Evolutionary conservation across 2,888 invertebrate species (phyloP).

Genomic region (Apamea anceps): DNA sequence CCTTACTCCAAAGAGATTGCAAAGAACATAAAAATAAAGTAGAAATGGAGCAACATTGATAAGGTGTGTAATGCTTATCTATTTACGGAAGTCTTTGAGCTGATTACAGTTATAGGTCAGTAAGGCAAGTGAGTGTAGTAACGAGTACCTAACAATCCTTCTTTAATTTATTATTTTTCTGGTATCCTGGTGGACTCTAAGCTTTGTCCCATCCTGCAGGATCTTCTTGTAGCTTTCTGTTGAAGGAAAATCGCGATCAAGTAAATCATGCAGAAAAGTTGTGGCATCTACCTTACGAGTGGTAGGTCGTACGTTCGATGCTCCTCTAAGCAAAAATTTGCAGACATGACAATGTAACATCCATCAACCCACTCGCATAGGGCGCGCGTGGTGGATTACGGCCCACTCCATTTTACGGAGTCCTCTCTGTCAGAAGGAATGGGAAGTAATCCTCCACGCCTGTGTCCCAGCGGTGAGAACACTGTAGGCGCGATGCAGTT

Average conservation of each 20-base stretch:
- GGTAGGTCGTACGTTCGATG: neutral
- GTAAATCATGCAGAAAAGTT: neutral
- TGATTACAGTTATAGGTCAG: slow-evolving; percentile 52
- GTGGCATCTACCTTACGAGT: neutral
- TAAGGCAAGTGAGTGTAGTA: slow-evolving; percentile 16
- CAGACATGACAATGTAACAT: neutral
- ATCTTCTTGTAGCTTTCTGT: neutral
- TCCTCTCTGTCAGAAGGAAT: neutral
- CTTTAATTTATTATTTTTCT: neutral
- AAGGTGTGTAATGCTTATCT: slow-evolving; percentile 46
- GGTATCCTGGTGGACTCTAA: neutral
- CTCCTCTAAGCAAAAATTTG: neutral
- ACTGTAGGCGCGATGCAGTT: neutral
- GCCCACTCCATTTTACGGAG: neutral
- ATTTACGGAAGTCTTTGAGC: slow-evolving; percentile 48
- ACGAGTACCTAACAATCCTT: neutral
- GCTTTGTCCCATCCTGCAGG: neutral
- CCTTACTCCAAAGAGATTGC: neutral
- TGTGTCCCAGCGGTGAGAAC: too few species aligned
- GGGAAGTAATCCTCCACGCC: neutral
- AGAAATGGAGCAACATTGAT: slow-evolving; percentile 40
- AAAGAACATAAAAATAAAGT: slow-evolving; percentile 14
- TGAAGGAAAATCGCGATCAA: neutral
- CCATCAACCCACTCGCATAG: neutral
- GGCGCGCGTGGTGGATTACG: neutral